Evolutionary conservation across 2,888 invertebrate species (phyloP).

Genomic region (Embidobia sp.): DNA sequence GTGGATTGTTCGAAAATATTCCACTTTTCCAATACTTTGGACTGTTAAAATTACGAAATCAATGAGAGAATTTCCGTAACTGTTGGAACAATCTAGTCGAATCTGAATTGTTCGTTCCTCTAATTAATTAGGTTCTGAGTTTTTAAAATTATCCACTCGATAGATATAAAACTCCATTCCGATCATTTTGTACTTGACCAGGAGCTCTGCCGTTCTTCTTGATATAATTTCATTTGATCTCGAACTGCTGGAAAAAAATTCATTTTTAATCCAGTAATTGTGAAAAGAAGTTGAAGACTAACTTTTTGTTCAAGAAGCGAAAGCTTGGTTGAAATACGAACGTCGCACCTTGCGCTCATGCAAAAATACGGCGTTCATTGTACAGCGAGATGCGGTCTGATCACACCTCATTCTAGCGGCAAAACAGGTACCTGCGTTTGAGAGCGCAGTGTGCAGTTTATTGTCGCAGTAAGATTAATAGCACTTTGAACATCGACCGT

Average conservation of each 20-base stretch:
- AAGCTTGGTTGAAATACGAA: conserved; percentile 41
- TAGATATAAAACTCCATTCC: too few relatives aligned
- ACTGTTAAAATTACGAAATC: conserved; percentile 22
- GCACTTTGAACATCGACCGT: conserved; percentile 28
- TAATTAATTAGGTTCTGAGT: too few relatives aligned
- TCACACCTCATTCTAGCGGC: conserved; percentile 55
- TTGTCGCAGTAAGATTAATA: conserved; percentile 50
- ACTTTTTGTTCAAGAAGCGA: conserved; percentile 20
- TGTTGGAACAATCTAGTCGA: conserved; percentile 12
- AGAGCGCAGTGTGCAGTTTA: conserved; percentile 47
- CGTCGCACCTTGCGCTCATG: conserved; percentile 38
- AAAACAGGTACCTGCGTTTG: conserved; percentile 52
- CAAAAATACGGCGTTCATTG: conserved; percentile 38
- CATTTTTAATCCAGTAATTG: too few relatives aligned
- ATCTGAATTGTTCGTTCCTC: conserved; percentile 10
- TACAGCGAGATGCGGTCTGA: conserved; percentile 28
- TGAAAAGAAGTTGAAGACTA: neutral
- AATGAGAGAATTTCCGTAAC: conserved; percentile 17
- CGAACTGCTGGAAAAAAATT: too few relatives aligned
- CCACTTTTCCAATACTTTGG: conserved; percentile 5
- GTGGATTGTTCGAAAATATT: conserved; percentile 31
- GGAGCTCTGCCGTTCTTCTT: too few relatives aligned
- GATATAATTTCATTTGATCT: too few relatives aligned
- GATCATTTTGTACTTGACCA: too few relatives aligned
- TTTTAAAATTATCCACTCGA: too few relatives aligned